A percentile compares a stretch with the other conserved stretches of the same genome.
Conservation (phyloP, 2,797 vertebrate species). For the Acrocephalus scirpaceus region DNA sequence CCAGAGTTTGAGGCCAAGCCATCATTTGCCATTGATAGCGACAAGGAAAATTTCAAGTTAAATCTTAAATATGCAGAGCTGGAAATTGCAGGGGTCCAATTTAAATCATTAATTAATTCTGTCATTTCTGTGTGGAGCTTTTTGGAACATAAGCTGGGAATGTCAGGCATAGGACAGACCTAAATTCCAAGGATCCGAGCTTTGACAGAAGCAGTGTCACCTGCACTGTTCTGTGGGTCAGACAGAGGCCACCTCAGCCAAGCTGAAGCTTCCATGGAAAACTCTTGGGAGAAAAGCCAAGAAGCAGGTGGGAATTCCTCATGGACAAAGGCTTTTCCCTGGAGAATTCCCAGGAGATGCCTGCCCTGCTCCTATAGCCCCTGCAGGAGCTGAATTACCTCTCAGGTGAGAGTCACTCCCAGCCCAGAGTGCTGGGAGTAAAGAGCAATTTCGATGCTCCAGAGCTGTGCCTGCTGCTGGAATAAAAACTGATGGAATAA, state of each 20-base stretch:
- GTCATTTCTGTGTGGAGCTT: background rate
- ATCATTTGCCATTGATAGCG: background rate
- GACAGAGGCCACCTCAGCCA: background rate
- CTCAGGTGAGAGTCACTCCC: background rate
- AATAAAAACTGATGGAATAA: background rate
- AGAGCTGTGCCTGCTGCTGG: background rate
- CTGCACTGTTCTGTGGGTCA: background rate
- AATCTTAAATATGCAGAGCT: background rate
- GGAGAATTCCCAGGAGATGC: background rate
- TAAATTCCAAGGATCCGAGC: background rate
- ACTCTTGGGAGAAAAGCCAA: background rate
- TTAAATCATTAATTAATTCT: background rate
- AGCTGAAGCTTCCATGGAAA: background rate
- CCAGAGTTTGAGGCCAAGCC: background rate
- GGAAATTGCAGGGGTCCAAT: background rate
- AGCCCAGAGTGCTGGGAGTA: accelerated
- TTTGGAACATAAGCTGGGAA: background rate
- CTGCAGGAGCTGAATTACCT: background rate
- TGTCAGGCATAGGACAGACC: background rate
- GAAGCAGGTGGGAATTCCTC: background rate
- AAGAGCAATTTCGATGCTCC: background rate
- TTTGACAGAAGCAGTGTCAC: background rate
- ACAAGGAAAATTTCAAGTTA: background rate
- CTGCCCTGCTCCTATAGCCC: background rate
- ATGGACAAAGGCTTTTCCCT: accelerated